Percentiles rank a stretch among this genome's conserved stretches.
Evolutionary conservation across 2,113 vertebrate species (phyloP).

Genomic region (Poeciliopsis occidentalis): DNA sequence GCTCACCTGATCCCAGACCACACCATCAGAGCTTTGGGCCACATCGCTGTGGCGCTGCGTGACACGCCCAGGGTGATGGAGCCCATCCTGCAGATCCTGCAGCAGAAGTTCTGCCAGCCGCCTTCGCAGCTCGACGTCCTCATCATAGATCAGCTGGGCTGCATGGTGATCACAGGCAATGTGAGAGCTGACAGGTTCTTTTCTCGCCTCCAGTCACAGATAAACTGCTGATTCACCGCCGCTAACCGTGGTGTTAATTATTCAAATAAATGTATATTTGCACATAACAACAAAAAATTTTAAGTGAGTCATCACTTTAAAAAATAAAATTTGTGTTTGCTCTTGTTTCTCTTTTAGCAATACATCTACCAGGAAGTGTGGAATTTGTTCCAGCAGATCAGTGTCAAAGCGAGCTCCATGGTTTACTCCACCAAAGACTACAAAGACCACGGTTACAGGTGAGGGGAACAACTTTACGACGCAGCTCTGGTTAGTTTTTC

Average conservation of each 20-base stretch:
- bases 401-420: constrained; percentile 97
- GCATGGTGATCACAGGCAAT: constrained; percentile 98
- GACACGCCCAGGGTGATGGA: constrained; percentile 97
- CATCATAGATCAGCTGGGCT: constrained; percentile 96
- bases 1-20: constrained; percentile 97
- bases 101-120: constrained; percentile 99
- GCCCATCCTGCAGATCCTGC: constrained; percentile 96
- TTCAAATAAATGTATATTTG: no score
- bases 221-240: no score
- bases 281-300: background rate
- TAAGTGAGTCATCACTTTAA: no score
- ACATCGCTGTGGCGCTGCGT: constrained; percentile 94
- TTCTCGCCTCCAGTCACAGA: no score
- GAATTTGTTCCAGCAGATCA: constrained; percentile 99
- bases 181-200: constrained; percentile 70
- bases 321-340: background rate
- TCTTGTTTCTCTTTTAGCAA: constrained; percentile 82
- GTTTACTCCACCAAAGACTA: constrained; percentile 97
- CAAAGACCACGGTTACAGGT: constrained; percentile 98
- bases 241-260: background rate
- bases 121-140: constrained; percentile 96
- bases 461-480: constrained; percentile 1
- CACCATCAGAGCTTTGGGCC: constrained; percentile 94
- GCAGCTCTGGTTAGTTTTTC: no score
- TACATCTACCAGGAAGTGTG: constrained; percentile 99